Percentiles rank a stretch among this genome's conserved stretches.
Evolutionary conservation across 2,888 invertebrate genomes (phyloP).

Genomic region (Stramonita haemastoma): DNA sequence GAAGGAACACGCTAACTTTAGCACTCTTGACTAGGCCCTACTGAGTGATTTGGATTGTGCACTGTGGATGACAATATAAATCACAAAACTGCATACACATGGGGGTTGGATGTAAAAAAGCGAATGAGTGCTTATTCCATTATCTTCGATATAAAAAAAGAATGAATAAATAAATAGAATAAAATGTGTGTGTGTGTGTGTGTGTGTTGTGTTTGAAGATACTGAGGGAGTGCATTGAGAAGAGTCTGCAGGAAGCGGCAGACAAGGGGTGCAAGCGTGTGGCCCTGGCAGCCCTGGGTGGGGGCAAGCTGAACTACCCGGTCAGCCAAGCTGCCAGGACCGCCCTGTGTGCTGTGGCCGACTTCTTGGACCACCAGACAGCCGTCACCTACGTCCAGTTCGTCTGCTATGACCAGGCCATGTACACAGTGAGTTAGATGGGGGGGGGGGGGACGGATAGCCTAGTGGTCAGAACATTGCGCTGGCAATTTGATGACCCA

Average conservation of each 20-base stretch:
- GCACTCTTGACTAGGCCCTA: no score
- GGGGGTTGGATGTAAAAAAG: no score
- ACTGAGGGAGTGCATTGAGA: slow-evolving; percentile 6
- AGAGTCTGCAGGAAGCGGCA: neutral
- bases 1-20: no score
- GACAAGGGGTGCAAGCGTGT: neutral
- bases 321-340: neutral
- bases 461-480: no score
- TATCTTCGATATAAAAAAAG: no score
- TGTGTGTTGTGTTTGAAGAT: slow-evolving; percentile 27
- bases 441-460: no score
- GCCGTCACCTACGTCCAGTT: neutral
- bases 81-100: no score
- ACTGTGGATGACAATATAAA: no score
- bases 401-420: slow-evolving; percentile 12
- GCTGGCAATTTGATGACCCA: no score
- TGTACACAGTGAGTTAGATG: neutral
- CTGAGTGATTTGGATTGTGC: neutral
- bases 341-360: neutral
- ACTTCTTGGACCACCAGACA: neutral
- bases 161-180: no score
- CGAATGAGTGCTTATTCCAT: no score
- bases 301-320: slow-evolving; percentile 25
- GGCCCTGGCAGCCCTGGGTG: slow-evolving; percentile 18
- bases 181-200: neutral